Base-by-base conservation (phyloP, 2,113 vertebrate genomes). In the Coptodon bakossiorum region DNA sequence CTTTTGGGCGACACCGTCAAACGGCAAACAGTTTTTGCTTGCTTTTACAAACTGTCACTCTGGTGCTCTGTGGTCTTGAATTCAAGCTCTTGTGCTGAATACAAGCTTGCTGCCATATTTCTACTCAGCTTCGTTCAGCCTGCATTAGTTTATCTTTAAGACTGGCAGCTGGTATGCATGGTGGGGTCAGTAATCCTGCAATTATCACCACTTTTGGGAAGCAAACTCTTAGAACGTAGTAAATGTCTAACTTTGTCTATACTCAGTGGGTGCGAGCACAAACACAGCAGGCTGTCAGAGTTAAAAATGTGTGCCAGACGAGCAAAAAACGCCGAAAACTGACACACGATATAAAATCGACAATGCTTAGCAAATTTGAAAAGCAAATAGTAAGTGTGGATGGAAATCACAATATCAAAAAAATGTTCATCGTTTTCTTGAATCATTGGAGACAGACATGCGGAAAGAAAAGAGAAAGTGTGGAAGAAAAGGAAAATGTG, bases 401-500 rank as follows among this genome's bases (percentile, higher is more conserved):
- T 57, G 31, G 5, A 10, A 59, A 4, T 12, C 7, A 66, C 81
- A 53, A 8, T 2, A 79, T 36, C 16, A 13, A 68, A 68, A 31
- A 80, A 84, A 22, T 81, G 6, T 80, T 76, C 12, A 40, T 17
- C 6, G 10, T 29, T n/a, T 6, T 9, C 19, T 31, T 22, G 24
- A 80, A n/a, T 22, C 43, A 6, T 14, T 27, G 57, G 24, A 80
- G 50, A 84, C 38, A 53, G 76, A 86, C n/a, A 9, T 4, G 14
- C 29, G 12, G 43, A 71, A 81, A 53, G 76, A 81, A 48, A 71
- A 54, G 11, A 56, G 10, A 13, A 10, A 38, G 54, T 31, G 59
- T 16, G 54, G n/a, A 63, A 63, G 76, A 36, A 80, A 85, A 43
- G 83, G 83, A 90, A 91, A 90, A 86, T 87, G 87, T 84, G 86